Evolutionary conservation across 2,797 vertebrate genomes (phyloP), one percentile per base, ranked within the genome.

Genomic region (Malacoctenus gilli): DNA sequence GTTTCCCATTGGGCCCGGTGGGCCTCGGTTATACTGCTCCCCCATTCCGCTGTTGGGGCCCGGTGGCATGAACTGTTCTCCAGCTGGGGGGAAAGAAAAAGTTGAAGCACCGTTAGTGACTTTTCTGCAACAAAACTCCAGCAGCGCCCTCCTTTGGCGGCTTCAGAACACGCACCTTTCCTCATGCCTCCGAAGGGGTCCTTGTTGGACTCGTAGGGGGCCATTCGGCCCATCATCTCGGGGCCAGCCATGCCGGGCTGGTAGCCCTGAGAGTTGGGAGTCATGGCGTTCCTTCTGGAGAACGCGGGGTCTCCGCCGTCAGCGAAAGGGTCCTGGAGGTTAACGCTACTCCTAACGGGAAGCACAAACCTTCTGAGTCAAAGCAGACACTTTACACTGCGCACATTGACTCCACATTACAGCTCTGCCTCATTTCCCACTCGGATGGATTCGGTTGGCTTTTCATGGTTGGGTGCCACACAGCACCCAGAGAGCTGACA

Each of bases 141-240:
- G 2, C 2, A 23, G 8, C 12, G 25, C 2, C 9, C 12, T 2
- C 36, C 31, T 20, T 23, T 35, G 2, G 6, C 4, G 1, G 1
- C 2, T 11, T 5, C 11, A 5, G 1, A 9, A 1, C 2, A 1
- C 75, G 72, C 63, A 98, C 97, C 95, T 97, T 99, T 99, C 88
- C 97, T 95, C 95, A 99, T 98, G 66, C 93, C 94, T 72, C 95
- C 90, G 43, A 98, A 99, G 19, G 95, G 97, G 91, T 99, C 97
- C 77, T 98, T 98, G 91, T 91, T 96, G 78, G 95, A 89, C 87
- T 98, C 96, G 0, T 96, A 99, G 65, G 95, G 93, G 20, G 76
- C 90, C 93, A 98, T 96, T 60, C 96, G 95, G 57, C 91, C 91
- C 89, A 98, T 96, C 90, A 97, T 93, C 82, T 98, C 96, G 0